Conservation (phyloP, 2,797 vertebrate genomes). For the Alosa sapidissima region DNA sequence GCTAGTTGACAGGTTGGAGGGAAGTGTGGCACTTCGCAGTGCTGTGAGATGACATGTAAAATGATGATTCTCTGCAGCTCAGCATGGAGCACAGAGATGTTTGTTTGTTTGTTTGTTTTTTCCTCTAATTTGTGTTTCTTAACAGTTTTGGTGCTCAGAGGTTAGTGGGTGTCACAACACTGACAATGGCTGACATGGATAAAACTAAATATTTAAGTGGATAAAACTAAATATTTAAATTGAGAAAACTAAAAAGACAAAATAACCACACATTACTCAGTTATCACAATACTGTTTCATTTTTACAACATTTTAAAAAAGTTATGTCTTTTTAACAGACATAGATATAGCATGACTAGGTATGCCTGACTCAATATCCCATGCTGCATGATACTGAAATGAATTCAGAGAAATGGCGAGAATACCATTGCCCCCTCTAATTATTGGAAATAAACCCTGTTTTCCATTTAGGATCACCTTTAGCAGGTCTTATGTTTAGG, state of each 20-base stretch:
- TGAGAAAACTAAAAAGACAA: neutral
- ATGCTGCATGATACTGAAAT: neutral
- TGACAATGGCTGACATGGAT: neutral
- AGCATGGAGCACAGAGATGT: neutral
- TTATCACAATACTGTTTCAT: neutral
- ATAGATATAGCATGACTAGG: neutral
- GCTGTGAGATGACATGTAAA: neutral
- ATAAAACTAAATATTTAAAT: neutral
- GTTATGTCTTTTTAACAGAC: neutral
- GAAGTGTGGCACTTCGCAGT: neutral
- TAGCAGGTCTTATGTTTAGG: slow-evolving; percentile 58
- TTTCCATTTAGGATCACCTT: slow-evolving; percentile 36
- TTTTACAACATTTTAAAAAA: neutral
- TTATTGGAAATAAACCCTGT: neutral
- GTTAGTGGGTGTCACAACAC: neutral
- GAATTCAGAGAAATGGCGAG: neutral
- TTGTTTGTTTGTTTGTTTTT: neutral
- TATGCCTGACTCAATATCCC: neutral
- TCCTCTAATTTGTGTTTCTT: neutral
- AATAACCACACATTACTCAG: neutral
- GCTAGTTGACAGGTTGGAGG: neutral
- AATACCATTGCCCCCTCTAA: neutral
- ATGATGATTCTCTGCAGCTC: neutral
- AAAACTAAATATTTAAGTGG: neutral
- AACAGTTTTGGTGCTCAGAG: neutral